phyloP scores from a whole-genome alignment of 2,113 vertebrate species.

The Cinclus mexicanus region DNA sequence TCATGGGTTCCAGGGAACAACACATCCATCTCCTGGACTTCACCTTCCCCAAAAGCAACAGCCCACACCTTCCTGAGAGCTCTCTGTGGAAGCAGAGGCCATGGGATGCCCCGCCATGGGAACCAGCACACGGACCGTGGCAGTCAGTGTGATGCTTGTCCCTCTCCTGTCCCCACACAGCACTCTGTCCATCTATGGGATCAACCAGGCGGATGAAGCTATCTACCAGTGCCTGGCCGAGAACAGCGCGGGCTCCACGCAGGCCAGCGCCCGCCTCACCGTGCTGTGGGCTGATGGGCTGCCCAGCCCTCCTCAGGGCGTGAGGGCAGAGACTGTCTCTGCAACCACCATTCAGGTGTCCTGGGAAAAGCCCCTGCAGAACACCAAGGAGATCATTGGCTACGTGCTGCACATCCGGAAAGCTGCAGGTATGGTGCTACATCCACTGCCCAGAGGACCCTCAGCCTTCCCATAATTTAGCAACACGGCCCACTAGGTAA shows the following conservation, averaged over 20 bases:
- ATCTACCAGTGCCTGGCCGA: constrained; percentile 98
- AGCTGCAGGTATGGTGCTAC: constrained; percentile 78
- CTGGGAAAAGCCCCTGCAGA: constrained; percentile 89
- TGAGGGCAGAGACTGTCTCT: constrained; percentile 85
- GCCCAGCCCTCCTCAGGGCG: constrained; percentile 83
- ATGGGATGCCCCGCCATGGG: not conserved
- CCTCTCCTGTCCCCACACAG: constrained; percentile 63
- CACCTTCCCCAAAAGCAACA: not conserved
- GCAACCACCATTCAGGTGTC: constrained; percentile 91
- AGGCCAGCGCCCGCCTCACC: constrained; percentile 93
- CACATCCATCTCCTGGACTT: not conserved
- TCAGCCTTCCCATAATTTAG: not conserved
- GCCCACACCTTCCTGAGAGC: not conserved
- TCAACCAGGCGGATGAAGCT: constrained; percentile 92
- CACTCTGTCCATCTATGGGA: constrained; percentile 90
- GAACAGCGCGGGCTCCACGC: constrained; percentile 94
- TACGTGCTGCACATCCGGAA: constrained; percentile 95
- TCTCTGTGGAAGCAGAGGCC: not conserved
- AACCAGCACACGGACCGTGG: not conserved
- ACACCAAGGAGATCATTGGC: constrained; percentile 95
- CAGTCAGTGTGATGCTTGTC: not conserved
- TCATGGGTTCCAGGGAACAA: not conserved
- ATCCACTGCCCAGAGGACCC: not conserved
- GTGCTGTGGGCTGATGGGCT: constrained; percentile 95
- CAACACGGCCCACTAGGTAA: fast-evolving